phyloP scores from a whole-genome alignment of 2,888 invertebrate species.

The Acanthacorydalis orientalis region DNA sequence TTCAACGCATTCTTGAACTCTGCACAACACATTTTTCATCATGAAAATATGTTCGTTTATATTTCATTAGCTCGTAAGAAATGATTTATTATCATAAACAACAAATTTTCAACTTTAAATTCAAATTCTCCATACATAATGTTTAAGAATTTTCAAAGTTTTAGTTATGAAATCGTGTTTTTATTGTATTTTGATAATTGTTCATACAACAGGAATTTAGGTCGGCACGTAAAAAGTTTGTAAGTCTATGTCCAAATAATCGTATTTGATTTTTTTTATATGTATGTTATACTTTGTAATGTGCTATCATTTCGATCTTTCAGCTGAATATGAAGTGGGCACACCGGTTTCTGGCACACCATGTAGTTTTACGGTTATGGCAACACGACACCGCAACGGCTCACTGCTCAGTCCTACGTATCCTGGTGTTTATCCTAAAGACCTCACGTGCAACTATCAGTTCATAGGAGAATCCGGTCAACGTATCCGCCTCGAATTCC shows the following conservation, averaged over 20 bases:
- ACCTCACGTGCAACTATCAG: conserved; percentile 81
- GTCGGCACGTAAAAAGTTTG: not conserved
- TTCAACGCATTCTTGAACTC: not conserved
- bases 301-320: conserved; percentile 11
- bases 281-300: conserved; percentile 3
- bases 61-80: no score
- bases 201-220: no score
- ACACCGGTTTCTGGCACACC: conserved; percentile 70
- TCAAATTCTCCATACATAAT: no score
- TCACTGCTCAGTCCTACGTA: conserved; percentile 92
- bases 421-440: conserved; percentile 97
- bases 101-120: no score
- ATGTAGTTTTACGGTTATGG: conserved; percentile 78
- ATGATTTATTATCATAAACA: no score
- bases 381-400: conserved; percentile 55
- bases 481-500: conserved; percentile 85
- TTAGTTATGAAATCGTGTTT: no score
- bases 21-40: not conserved
- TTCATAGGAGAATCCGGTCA: conserved; percentile 82
- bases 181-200: no score
- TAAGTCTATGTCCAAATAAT: not conserved
- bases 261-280: no score
- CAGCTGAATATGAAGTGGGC: conserved; percentile 87
- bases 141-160: no score
- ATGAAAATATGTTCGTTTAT: no score